A percentile compares a stretch with the other conserved stretches of the same genome.
Evolutionary conservation across 2,888 invertebrate species (phyloP).

Genomic region (Phragmatobia fuliginosa): DNA sequence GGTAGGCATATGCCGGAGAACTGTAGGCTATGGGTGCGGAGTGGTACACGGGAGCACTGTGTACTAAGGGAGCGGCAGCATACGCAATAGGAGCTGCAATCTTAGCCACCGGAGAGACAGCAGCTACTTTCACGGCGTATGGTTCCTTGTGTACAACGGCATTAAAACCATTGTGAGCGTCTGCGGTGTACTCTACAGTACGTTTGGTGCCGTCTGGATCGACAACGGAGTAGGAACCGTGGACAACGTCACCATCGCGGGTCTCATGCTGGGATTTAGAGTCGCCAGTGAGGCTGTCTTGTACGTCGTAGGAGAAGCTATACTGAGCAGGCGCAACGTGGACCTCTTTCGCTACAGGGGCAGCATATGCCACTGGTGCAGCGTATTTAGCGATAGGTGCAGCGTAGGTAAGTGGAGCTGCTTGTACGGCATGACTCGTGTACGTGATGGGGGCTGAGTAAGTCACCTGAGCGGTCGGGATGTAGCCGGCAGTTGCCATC

Average conservation of each 20-base stretch:
- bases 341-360: slow-evolving; percentile 58
- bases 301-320: slow-evolving; percentile 81
- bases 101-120: slow-evolving; percentile 55
- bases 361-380: slow-evolving; percentile 65
- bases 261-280: slow-evolving; percentile 80
- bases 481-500: slow-evolving; percentile 63
- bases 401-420: slow-evolving; percentile 60
- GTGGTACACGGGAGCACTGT: slow-evolving; percentile 32
- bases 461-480: slow-evolving; percentile 55
- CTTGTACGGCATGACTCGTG: slow-evolving; percentile 47
- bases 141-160: slow-evolving; percentile 82
- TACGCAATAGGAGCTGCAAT: slow-evolving; percentile 47
- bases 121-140: slow-evolving; percentile 59
- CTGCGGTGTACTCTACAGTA: slow-evolving; percentile 84
- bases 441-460: slow-evolving; percentile 58
- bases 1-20: slow-evolving; percentile 56
- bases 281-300: slow-evolving; percentile 82
- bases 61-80: slow-evolving; percentile 51
- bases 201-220: slow-evolving; percentile 83
- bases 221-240: slow-evolving; percentile 81
- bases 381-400: slow-evolving; percentile 52
- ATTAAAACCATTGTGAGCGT: slow-evolving; percentile 82
- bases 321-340: slow-evolving; percentile 67
- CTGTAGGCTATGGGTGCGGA: slow-evolving; percentile 35
- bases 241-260: slow-evolving; percentile 82